These are phyloP conservation scores for Carterocephalus palaemon DNA, from an alignment of 2,888 invertebrate species.

Conservation along the genomic window DNA sequence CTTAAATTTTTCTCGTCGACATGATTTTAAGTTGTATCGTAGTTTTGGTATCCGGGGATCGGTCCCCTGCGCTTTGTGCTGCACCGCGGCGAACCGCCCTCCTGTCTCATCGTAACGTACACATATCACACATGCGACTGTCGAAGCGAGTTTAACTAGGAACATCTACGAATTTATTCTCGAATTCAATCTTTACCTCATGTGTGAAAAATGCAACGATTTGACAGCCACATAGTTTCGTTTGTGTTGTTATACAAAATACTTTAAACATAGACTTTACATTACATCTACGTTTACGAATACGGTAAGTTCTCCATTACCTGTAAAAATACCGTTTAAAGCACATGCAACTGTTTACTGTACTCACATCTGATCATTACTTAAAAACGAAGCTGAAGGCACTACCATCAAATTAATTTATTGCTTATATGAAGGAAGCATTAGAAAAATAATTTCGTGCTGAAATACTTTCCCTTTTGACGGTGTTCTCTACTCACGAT, in stretches of 20 bases:
- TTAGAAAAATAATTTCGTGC: slow-evolving; percentile 72
- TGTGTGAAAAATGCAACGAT: slow-evolving; percentile 73
- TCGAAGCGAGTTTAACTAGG: slow-evolving; percentile 63
- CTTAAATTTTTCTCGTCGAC: slow-evolving; percentile 64
- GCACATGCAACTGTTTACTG: slow-evolving; percentile 68
- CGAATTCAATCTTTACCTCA: slow-evolving; percentile 53
- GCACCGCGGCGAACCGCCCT: slow-evolving; percentile 38
- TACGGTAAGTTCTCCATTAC: slow-evolving; percentile 72
- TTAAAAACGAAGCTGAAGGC: slow-evolving; percentile 74
- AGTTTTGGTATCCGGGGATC: slow-evolving; percentile 66
- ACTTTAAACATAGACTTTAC: slow-evolving; percentile 63
- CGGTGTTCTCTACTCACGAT: slow-evolving; percentile 46
- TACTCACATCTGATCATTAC: slow-evolving; percentile 54
- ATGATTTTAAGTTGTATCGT: slow-evolving; percentile 61
- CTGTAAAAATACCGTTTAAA: slow-evolving; percentile 76
- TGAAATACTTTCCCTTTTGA: slow-evolving; percentile 60
- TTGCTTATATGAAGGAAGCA: slow-evolving; percentile 71
- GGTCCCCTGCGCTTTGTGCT: slow-evolving; percentile 69
- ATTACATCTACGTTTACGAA: slow-evolving; percentile 71
- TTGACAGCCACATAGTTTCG: slow-evolving; percentile 67
- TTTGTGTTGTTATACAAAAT: slow-evolving; percentile 66
- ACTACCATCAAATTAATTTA: slow-evolving; percentile 74
- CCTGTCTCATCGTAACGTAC: slow-evolving; percentile 48
- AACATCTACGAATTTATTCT: slow-evolving; percentile 62
- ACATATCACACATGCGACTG: slow-evolving; percentile 60